A percentile compares a stretch with the other conserved stretches of the same genome.
These are phyloP conservation scores for Apistogramma diplotaenia DNA, from an alignment of 2,113 vertebrate species.

Conservation along the genomic window DNA sequence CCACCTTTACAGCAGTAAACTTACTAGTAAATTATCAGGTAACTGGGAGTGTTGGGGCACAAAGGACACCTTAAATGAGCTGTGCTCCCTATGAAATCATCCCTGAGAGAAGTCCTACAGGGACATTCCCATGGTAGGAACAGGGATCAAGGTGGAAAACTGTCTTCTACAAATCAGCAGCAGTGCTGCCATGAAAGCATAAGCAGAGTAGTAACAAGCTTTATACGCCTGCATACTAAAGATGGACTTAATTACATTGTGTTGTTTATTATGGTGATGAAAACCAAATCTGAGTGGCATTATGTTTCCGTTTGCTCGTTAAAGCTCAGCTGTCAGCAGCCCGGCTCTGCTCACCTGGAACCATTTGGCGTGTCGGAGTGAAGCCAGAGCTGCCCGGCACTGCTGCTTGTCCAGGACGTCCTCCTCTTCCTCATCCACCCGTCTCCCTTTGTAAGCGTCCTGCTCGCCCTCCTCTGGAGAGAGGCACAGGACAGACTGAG, in stretches of 20 bases:
- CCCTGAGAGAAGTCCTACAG: rapidly evolving
- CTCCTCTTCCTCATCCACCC: constrained; percentile 58
- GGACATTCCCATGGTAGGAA: background rate
- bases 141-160: background rate
- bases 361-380: constrained; percentile 94
- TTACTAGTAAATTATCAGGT: background rate
- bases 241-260: background rate
- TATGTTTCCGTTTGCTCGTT: background rate
- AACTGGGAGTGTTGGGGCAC: rapidly evolving
- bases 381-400: constrained; percentile 90
- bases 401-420: constrained; percentile 89
- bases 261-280: background rate
- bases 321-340: background rate
- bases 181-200: background rate
- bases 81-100: background rate
- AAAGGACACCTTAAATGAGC: background rate
- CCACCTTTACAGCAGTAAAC: background rate
- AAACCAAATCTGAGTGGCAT: background rate
- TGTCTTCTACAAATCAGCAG: background rate
- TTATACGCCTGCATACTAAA: background rate
- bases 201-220: background rate
- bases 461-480: constrained; percentile 56
- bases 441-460: background rate
- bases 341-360: constrained; percentile 87
- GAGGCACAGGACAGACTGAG: constrained; percentile 50